A percentile compares a stretch with the other conserved stretches of the same genome.
Evolutionary conservation across 2,113 vertebrate genomes (phyloP).

Genomic region (Gracilinanus agilis): DNA sequence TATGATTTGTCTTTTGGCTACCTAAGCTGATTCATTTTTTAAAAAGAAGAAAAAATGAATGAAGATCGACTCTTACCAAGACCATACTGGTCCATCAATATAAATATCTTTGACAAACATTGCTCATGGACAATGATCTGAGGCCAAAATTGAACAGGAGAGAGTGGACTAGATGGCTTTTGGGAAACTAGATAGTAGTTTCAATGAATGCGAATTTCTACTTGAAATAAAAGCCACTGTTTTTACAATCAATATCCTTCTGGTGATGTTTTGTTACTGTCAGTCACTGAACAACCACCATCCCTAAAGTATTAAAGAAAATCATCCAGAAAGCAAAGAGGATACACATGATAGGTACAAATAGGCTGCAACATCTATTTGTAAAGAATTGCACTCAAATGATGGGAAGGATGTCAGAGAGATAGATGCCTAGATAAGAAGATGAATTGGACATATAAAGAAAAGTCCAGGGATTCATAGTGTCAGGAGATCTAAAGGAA

Average conservation of each 20-base stretch:
- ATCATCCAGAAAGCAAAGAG: not conserved
- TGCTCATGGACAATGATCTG: not conserved
- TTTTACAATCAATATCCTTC: not conserved
- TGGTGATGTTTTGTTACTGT: not conserved
- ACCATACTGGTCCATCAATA: not conserved
- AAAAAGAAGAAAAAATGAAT: not conserved
- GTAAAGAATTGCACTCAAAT: not conserved
- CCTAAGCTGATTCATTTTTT: not conserved
- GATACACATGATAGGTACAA: not conserved
- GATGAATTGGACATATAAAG: not conserved
- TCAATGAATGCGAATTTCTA: not conserved
- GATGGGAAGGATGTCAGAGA: not conserved
- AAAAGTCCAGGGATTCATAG: not conserved
- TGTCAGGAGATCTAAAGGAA: not conserved
- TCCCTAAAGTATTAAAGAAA: not conserved
- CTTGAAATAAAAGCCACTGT: not conserved
- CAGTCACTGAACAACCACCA: not conserved
- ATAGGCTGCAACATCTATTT: not conserved
- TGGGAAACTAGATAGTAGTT: not conserved
- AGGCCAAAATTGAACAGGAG: not conserved
- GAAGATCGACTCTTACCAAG: not conserved
- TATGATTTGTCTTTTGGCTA: not conserved
- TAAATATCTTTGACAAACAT: not conserved
- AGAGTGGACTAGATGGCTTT: not conserved
- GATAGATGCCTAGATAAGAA: not conserved